Percentiles rank a stretch among this genome's conserved stretches.
Conservation (phyloP, 2,797 vertebrate genomes). For the Sebastes iracundus region DNA sequence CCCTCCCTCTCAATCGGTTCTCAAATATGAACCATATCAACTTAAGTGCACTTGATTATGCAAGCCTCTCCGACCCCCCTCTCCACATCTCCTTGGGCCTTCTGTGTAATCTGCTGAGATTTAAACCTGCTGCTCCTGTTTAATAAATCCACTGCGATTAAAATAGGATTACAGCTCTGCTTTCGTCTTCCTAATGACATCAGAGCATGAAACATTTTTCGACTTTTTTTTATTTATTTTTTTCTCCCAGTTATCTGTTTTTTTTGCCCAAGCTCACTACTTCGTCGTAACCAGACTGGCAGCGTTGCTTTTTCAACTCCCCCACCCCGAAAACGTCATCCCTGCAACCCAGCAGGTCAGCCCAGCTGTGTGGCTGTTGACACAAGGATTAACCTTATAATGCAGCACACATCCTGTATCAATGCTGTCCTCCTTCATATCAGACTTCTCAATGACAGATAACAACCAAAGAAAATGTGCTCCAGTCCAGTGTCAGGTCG, state of each 20-base stretch:
- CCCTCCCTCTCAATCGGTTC: background rate
- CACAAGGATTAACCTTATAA: slow-evolving; percentile 72
- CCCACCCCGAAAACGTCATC: background rate
- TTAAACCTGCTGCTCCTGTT: slow-evolving; percentile 85
- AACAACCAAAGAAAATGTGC: slow-evolving; percentile 16
- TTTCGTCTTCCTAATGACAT: slow-evolving; percentile 73
- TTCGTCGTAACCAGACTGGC: slow-evolving; percentile 7
- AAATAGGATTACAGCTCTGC: slow-evolving; percentile 82
- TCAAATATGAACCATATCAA: slow-evolving; percentile 66
- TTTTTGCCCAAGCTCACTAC: slow-evolving; percentile 10
- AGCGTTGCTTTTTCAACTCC: slow-evolving; percentile 7
- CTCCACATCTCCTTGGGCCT: slow-evolving; percentile 72
- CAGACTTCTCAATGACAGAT: slow-evolving; percentile 32
- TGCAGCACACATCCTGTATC: slow-evolving; percentile 57
- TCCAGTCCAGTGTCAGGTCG: background rate
- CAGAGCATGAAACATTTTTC: slow-evolving; percentile 67
- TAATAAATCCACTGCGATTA: slow-evolving; percentile 84
- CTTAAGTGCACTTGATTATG: slow-evolving; percentile 77
- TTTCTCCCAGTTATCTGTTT: background rate
- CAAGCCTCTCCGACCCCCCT: slow-evolving; percentile 46
- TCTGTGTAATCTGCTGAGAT: slow-evolving; percentile 83
- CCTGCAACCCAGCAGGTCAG: slow-evolving; percentile 45
- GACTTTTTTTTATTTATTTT: slow-evolving; percentile 24
- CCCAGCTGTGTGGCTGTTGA: slow-evolving; percentile 62
- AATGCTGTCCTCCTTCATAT: slow-evolving; percentile 29